Percentiles rank a stretch among this genome's conserved stretches.
Conservation (phyloP, 2,113 vertebrate genomes). For the Peromyscus polionotus region DNA sequence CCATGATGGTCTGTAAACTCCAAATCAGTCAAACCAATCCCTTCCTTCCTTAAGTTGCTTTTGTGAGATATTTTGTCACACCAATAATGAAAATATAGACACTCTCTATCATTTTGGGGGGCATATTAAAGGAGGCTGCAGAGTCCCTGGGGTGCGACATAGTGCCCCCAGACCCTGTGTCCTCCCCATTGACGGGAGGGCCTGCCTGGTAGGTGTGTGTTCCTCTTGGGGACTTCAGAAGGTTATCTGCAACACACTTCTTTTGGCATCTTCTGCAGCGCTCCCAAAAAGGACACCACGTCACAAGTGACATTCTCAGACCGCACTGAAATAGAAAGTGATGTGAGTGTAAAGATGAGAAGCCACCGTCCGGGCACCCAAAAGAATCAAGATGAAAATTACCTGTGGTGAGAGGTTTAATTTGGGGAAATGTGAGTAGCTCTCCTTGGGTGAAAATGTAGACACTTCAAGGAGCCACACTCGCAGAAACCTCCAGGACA, state of each 20-base stretch:
- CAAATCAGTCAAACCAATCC: neutral
- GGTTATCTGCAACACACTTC: neutral
- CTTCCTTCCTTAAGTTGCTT: neutral
- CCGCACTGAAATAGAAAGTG: constrained; percentile 54
- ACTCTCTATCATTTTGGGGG: neutral
- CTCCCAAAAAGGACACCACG: neutral
- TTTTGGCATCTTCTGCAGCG: neutral
- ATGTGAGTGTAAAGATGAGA: neutral
- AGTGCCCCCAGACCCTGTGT: neutral
- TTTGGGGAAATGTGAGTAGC: constrained; percentile 14
- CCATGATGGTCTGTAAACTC: neutral
- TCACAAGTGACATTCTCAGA: constrained; percentile 43
- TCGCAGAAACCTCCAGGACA: no score
- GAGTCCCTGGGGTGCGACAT: neutral
- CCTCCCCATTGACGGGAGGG: neutral
- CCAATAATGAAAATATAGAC: neutral
- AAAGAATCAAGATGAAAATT: constrained; percentile 45
- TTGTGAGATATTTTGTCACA: neutral
- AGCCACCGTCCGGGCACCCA: constrained; percentile 30
- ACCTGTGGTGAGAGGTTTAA: constrained; percentile 37
- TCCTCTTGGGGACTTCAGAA: constrained; percentile 31
- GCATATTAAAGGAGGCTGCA: neutral
- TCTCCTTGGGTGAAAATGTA: neutral
- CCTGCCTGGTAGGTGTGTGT: neutral
- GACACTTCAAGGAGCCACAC: neutral